Evolutionary conservation across 2,113 vertebrate genomes (phyloP), one percentile per base, ranked within the genome.

Genomic region (Sebastes fasciatus): DNA sequence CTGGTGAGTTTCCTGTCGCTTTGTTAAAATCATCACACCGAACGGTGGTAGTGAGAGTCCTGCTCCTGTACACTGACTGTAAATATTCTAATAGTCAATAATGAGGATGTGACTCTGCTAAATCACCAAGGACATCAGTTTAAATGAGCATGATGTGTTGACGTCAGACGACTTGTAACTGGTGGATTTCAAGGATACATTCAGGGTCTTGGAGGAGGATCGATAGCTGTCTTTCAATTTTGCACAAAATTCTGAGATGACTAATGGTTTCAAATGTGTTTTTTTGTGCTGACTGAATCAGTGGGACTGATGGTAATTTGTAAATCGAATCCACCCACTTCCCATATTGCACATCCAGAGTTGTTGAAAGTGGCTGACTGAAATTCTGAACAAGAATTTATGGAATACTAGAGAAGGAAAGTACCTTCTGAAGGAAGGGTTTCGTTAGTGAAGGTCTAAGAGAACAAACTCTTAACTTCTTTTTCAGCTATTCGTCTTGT

Each of bases 1-100:
- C 94, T 99, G 97, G 98, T 99, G 79, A 85, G 67, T 82, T 26
- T 40, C 43, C 34, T 19, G 48, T 26, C 12, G 5, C 43, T 21
- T 11, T 40, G 4, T 48, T 48, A 4, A 48, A 12, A 48, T 34
- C 34, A 34, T 34, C 34, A 34, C 34, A 34, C 34, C 34, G 34
- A 34, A 34, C 34, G 34, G 34, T 34, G 34, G 34, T 34, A 34
- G 34, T 34, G 34, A 34, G 34, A 73, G 42, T 16, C 34, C 17
- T 54, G 0, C 26, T 12, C 8, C 8, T 61, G 34, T 8, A 6
- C 7, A 7, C 51, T 17, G 51, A 52, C 0, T 16, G 14, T 14
- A 51, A 51, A 51, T 14, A 34, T 34, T 34, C 34, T 34, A 34
- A 34, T 34, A 34, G 34, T 34, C 34, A 34, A 34, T 34, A 34